These are phyloP conservation scores for Malurus alboscapulatus DNA, from an alignment of 2,113 vertebrate species.

Conservation along the genomic window DNA sequence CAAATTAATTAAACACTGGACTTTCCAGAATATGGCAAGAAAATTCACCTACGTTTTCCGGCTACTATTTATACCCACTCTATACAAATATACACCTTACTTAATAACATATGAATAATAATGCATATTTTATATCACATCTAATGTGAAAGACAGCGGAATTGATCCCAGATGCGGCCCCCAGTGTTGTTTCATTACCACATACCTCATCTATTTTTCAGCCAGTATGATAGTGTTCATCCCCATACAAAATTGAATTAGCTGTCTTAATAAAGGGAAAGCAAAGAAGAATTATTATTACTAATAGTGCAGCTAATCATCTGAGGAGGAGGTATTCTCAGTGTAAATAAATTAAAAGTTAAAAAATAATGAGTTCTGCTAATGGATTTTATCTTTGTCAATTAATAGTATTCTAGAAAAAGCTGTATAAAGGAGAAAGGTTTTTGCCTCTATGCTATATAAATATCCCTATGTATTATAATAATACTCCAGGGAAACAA, in stretches of 20 bases:
- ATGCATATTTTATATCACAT: neutral
- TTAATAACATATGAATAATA: neutral
- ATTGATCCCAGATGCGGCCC: neutral
- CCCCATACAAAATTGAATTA: slow-evolving; percentile 27
- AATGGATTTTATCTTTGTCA: slow-evolving; percentile 38
- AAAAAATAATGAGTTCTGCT: slow-evolving; percentile 36
- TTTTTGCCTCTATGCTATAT: neutral
- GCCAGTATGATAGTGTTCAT: neutral
- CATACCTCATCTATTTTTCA: slow-evolving; percentile 16
- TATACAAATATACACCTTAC: neutral
- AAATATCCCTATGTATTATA: neutral
- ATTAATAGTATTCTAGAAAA: slow-evolving; percentile 7
- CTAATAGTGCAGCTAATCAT: slow-evolving; percentile 40
- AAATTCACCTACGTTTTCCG: neutral
- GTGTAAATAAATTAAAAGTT: slow-evolving; percentile 61
- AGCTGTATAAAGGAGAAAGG: neutral
- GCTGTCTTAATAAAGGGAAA: slow-evolving; percentile 42
- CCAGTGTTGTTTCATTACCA: neutral
- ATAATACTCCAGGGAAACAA: neutral
- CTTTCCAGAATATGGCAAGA: neutral
- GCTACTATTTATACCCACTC: neutral
- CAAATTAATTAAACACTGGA: neutral
- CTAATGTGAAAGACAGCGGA: neutral
- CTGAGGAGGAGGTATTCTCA: slow-evolving; percentile 26
- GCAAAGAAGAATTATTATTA: slow-evolving; percentile 44